Evolutionary conservation across 2,113 vertebrate genomes (phyloP).

Genomic region (Sceloporus tristichus): DNA sequence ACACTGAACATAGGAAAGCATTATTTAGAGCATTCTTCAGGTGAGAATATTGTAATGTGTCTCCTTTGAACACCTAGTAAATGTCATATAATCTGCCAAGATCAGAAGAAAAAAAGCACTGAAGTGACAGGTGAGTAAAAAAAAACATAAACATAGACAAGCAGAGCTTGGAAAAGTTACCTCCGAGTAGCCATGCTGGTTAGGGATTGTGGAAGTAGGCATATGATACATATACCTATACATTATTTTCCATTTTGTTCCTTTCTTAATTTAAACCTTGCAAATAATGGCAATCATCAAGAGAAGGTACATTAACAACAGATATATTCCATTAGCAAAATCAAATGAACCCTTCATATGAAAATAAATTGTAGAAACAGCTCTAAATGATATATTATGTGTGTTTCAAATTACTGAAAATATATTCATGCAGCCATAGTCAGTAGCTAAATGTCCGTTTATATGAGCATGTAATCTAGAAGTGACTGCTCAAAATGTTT

Average conservation of each 20-base stretch:
- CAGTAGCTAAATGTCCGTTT: constrained; percentile 23
- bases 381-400: not conserved
- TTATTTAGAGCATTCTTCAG: no score
- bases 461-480: not conserved
- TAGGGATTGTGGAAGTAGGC: not conserved
- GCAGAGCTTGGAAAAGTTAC: no score
- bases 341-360: fast-evolving
- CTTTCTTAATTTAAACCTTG: not conserved
- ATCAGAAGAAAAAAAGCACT: no score
- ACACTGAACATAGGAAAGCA: no score
- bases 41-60: no score
- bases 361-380: constrained; percentile 19
- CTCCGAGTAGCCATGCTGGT: no score
- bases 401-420: constrained; percentile 14
- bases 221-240: not conserved
- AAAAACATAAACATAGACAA: no score
- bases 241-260: not conserved
- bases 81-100: no score
- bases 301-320: not conserved
- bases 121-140: no score
- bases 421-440: constrained; percentile 16
- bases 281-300: not conserved
- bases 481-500: not conserved
- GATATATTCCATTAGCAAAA: constrained; percentile 11
- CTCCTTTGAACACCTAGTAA: no score